Evolutionary conservation across 2,113 vertebrate genomes (phyloP), one percentile per base, ranked within the genome.

Genomic region (Apteryx owenii): DNA sequence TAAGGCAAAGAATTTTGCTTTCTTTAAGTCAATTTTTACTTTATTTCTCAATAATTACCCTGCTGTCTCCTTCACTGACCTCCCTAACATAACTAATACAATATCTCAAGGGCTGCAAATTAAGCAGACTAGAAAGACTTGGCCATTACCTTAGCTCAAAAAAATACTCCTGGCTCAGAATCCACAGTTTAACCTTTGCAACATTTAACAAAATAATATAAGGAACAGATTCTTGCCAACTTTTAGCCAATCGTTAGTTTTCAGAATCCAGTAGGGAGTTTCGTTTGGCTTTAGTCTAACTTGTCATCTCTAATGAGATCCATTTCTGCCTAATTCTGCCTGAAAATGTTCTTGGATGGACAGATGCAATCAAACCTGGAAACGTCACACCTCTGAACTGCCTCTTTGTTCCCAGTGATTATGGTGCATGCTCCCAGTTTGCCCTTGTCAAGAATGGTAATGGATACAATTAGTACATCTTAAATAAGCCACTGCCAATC

Each of bases 311-410:
- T 93, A 93, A 92, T 29, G 70, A 85, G 70, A 95, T 79, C 71
- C 85, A 80, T 93, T 89, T 95, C 80, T 94, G 91, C 28, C 36
- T 72, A 93, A 95, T 86, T 90, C 76, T 71, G 81, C 60, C 78
- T 7, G 50, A 92, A 96, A 95, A 53, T 3, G 26, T 83, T 96
- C 89, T 94, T 91, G 33, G 4, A 19, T n/a, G 71, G 95, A 90
- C 93, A 96, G 88, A 87, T 89, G 83, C 62, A 81, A 89, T 95
- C 90, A 94, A 79, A 93, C 85, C 93, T 15, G 75, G 85, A 66
- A 94, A 90, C 46, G 3, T 0, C 0, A 0, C 89, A 83, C 81
- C 85, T 95, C 95, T 94, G 95, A 95, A 97, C 88, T 71, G 72
- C 64, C 79, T 94, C 91, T n/a, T 0, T 78, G 94, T 56, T 95